Conservation (phyloP, 2,888 invertebrate genomes). For the Alloscopus bannaensis region DNA sequence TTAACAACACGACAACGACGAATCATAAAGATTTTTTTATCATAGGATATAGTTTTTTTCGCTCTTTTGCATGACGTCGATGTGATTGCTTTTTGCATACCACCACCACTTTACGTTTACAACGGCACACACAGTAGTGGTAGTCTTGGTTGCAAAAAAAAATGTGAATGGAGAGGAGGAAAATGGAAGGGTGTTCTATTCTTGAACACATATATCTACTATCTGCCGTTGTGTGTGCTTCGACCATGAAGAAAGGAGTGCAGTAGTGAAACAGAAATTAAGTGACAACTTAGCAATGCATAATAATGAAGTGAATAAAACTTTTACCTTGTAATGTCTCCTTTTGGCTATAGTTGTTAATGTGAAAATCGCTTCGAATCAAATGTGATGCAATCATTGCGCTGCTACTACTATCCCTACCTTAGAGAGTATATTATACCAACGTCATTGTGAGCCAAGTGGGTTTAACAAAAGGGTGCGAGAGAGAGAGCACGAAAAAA, state of each 20-base stretch:
- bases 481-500: too few species aligned
- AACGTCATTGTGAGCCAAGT: background rate
- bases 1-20: background rate
- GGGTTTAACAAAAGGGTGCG: background rate
- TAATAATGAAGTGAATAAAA: conserved; percentile 62
- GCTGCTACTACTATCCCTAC: conserved; percentile 9
- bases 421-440: too few species aligned
- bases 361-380: conserved; percentile 51
- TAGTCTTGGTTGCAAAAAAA: too few species aligned
- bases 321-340: conserved; percentile 63
- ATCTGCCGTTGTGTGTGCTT: too few species aligned
- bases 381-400: conserved; percentile 55
- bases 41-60: background rate
- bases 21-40: background rate
- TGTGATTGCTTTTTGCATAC: conserved; percentile 41
- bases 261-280: conserved; percentile 59
- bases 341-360: conserved; percentile 51
- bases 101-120: conserved; percentile 1
- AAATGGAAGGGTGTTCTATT: conserved; percentile 54
- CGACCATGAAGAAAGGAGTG: conserved; percentile 56
- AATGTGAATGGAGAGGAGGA: conserved; percentile 33
- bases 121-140: too few species aligned
- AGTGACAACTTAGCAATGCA: conserved; percentile 62
- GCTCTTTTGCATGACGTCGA: conserved; percentile 30
- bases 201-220: conserved; percentile 24